phyloP scores from a whole-genome alignment of 35 echinoderm and acorn worm genomes.

The Eucidaris tribuloides region DNA sequence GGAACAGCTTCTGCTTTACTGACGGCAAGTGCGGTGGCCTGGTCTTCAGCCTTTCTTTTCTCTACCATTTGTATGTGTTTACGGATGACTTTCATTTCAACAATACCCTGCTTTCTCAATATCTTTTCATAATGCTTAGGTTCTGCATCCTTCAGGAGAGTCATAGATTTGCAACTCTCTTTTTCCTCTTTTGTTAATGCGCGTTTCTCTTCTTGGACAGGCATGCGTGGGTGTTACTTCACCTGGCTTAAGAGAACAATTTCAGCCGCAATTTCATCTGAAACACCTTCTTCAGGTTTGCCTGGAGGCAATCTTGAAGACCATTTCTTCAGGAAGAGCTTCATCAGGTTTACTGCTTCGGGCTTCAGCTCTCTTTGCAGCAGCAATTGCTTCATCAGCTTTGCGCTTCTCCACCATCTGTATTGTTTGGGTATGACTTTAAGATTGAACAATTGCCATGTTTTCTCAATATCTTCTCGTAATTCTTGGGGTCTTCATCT shows the following conservation, averaged over 20 bases:
- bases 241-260: background rate
- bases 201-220: background rate
- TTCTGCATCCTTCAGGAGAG: conserved; percentile 56
- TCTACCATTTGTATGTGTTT: conserved; percentile 48
- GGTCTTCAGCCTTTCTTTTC: conserved; percentile 34
- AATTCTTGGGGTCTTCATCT: conserved; percentile 28
- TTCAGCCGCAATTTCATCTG: background rate
- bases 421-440: conserved; percentile 42
- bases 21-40: background rate
- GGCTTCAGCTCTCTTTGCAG: background rate
- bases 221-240: background rate
- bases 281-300: conserved; percentile 29
- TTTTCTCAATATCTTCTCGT: conserved; percentile 45
- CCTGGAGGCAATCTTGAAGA: conserved; percentile 24
- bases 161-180: conserved; percentile 13
- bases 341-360: background rate
- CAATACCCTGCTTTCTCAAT: conserved; percentile 22
- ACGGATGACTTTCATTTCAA: conserved; percentile 37
- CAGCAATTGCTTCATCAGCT: background rate
- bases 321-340: conserved; percentile 5
- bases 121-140: conserved; percentile 58
- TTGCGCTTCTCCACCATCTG: conserved; percentile 24
- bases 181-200: background rate
- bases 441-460: conserved; percentile 24
- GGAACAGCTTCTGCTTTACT: background rate